Conservation (phyloP, 1,140 invertebrate genomes). For the Diachasmimorpha longicaudata region DNA sequence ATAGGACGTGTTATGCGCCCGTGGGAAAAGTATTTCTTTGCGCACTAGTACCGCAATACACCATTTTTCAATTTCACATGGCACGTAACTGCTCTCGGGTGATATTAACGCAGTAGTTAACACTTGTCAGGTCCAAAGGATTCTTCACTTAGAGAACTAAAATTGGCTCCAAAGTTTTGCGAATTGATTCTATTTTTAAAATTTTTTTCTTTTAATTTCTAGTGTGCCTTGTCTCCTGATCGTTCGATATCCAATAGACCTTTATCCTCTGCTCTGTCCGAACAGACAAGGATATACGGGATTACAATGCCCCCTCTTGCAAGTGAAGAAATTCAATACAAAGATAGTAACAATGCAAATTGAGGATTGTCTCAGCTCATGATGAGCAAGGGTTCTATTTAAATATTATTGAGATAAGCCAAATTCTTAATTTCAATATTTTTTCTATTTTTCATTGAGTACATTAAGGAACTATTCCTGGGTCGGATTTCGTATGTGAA, state of each 20-base stretch:
- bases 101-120: neutral
- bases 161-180: neutral
- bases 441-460: neutral
- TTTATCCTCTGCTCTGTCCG: neutral
- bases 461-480: neutral
- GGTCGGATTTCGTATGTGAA: neutral
- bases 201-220: neutral
- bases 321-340: neutral
- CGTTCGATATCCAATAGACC: neutral
- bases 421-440: neutral
- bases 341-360: neutral
- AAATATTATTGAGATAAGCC: neutral
- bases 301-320: neutral
- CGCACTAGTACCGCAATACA: no score
- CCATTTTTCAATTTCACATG: neutral
- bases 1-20: no score
- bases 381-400: neutral
- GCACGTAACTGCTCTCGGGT: neutral
- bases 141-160: neutral
- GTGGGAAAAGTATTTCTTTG: no score
- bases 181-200: neutral
- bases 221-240: neutral
- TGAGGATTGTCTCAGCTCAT: neutral
- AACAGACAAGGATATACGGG: neutral
- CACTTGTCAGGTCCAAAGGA: neutral